A percentile compares a stretch with the other conserved stretches of the same genome.
phyloP scores from a whole-genome alignment of 2,888 invertebrate genomes.

The Anoplius nigerrimus region DNA sequence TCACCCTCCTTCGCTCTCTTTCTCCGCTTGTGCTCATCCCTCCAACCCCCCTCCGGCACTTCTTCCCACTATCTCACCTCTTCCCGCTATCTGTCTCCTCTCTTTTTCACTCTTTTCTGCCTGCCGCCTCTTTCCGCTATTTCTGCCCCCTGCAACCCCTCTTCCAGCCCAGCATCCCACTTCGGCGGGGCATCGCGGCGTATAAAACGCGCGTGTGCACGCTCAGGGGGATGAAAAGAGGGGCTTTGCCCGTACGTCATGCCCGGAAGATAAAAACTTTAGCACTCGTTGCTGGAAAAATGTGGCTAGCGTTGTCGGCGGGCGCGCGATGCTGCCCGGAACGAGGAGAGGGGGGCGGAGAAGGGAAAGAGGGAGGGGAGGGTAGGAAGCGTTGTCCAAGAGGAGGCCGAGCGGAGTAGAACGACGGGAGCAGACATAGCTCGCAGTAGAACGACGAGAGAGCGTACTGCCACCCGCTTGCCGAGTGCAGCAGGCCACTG shows the following conservation, averaged over 20 bases:
- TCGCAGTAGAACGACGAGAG: conserved; percentile 1
- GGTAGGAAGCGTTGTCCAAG: too few species aligned
- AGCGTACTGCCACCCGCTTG: too few species aligned
- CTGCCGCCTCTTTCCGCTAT: background rate
- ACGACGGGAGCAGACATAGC: too few species aligned
- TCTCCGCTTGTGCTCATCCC: background rate
- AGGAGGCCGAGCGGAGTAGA: too few species aligned
- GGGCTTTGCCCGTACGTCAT: conserved; percentile 40
- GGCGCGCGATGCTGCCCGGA: background rate
- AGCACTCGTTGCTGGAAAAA: conserved; percentile 42
- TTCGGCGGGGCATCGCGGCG: conserved; percentile 19
- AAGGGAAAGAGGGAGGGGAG: background rate
- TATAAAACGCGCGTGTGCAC: conserved; percentile 30
- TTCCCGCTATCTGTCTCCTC: background rate
- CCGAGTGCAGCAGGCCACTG: background rate
- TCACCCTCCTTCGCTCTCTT: background rate
- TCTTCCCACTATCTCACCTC: conserved; percentile 3
- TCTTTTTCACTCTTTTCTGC: background rate
- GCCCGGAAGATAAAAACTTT: conserved; percentile 48
- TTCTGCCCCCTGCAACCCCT: background rate
- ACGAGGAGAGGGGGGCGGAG: background rate
- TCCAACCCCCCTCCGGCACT: background rate
- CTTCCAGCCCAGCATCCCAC: background rate
- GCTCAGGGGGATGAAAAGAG: conserved; percentile 20
- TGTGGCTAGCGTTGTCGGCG: conserved; percentile 17